Conservation (phyloP, 2,797 vertebrate species). For the Tamandua tetradactyla region DNA sequence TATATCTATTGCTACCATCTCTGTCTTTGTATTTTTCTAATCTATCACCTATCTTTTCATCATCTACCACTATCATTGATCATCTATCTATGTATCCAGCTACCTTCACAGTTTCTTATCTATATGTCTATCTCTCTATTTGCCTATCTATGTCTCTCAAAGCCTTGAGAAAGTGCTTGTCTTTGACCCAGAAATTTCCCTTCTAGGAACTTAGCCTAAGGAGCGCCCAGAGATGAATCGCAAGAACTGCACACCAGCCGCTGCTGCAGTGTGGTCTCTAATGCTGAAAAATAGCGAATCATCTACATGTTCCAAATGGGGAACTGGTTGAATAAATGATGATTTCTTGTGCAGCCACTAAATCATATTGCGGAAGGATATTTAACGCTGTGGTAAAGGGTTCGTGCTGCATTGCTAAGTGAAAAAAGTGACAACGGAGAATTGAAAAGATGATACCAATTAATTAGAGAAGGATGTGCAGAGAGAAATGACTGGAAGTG, state of each 20-base stretch:
- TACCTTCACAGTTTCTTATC: too few species aligned
- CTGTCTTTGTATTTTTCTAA: too few species aligned
- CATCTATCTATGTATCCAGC: not conserved
- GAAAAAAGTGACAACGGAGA: not conserved
- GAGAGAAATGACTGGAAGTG: not conserved
- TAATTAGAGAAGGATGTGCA: fast-evolving
- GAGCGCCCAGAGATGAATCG: too few species aligned
- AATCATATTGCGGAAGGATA: not conserved
- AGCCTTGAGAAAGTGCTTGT: not conserved
- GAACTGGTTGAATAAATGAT: not conserved
- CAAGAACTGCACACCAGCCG: not conserved
- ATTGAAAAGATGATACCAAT: fast-evolving
- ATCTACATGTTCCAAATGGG: not conserved
- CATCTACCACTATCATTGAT: not conserved
- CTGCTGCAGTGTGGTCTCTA: not conserved
- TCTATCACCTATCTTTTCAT: not conserved
- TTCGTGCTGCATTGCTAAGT: fast-evolving
- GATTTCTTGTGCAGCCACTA: not conserved
- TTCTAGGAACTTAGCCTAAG: too few species aligned
- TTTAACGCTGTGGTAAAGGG: not conserved
- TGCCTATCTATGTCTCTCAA: fast-evolving
- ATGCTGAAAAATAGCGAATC: not conserved
- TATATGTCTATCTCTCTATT: not conserved
- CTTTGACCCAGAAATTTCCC: not conserved
- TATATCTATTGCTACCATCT: not conserved